Evolutionary conservation across 2,888 invertebrate genomes (phyloP), one percentile per base, ranked within the genome.

Genomic region (Caenorhabditis panamensis): DNA sequence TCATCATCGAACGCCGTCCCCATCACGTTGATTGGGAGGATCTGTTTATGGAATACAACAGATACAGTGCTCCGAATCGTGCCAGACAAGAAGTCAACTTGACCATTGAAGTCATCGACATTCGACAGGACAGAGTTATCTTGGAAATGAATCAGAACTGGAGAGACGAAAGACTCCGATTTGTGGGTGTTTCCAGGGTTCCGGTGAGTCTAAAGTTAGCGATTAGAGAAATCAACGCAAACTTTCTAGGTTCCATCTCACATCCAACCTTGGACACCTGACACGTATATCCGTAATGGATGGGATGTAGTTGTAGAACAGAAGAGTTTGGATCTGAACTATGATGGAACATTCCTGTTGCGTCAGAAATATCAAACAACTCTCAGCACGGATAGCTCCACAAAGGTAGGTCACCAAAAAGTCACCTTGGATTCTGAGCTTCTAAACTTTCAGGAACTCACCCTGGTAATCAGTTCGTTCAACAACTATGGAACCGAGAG

Each of bases 21-120:
- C 67, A 68, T 36, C 75, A 73, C 47, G 72, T 81, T 9, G 81
- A 81, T 59, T 81, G 81, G 81, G 81, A 81, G 31, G 81, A 81
- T 49, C 59, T 81, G 0, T 81, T 81, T 54, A 81, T 77, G 77
- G 81, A 81, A 56, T 81, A 81, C 63, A 63, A 77, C 47, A 37
- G 64, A 31, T 77, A 72, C 72, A 53, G 51, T 28, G 81, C 81
- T 49, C 80, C 80, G 28, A 64, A 79, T 26, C 51, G 63, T 9
- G 9, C 20, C 16, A 28, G 41, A 13, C 73, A 75, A 44, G 58
- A 79, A 58, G 68, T 79, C 1, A 80, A 76, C 28, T 2, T 80
- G 3, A 62, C 71, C 2, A 9, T 80, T 16, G 79, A 80, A 13
- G 22, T 80, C 3, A 36, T 68, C 5, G 59, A n/a, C 9, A 37